Conservation (phyloP, 2,797 vertebrate genomes). For the Ptychadena robeensis region DNA sequence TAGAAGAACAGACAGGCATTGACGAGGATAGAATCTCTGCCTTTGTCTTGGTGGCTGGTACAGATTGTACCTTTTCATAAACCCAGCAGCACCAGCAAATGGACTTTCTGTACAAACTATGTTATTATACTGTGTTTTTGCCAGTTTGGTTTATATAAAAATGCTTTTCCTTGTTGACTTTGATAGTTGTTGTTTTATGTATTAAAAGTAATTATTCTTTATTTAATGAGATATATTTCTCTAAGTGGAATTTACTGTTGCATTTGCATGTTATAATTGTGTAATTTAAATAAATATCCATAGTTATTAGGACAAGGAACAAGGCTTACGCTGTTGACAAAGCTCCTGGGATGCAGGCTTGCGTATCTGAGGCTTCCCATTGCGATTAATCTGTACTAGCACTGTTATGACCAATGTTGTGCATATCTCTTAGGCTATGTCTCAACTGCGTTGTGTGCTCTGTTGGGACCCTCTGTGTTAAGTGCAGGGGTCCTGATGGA, state of each 20-base stretch:
- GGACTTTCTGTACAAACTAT: background rate
- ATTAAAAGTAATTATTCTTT: background rate
- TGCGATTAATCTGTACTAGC: no score
- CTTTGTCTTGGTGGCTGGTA: constrained; percentile 10
- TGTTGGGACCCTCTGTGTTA: no score
- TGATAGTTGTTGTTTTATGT: background rate
- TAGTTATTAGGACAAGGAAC: background rate
- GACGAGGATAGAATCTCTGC: constrained; percentile 11
- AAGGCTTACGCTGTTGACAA: background rate
- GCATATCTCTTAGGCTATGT: no score
- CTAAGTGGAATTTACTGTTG: background rate
- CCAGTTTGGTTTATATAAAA: background rate
- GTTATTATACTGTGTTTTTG: no score
- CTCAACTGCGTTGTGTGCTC: no score
- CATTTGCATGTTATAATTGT: background rate
- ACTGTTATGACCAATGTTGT: no score
- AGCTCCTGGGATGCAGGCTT: background rate
- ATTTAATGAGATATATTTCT: background rate
- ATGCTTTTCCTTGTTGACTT: background rate
- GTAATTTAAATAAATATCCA: background rate
- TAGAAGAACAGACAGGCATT: constrained; percentile 25
- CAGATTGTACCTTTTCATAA: constrained; percentile 3
- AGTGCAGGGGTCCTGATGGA: no score
- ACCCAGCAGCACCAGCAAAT: background rate
- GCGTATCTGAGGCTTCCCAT: no score